phyloP scores from a whole-genome alignment of 2,888 invertebrate species.

The Limnephilus auricula region DNA sequence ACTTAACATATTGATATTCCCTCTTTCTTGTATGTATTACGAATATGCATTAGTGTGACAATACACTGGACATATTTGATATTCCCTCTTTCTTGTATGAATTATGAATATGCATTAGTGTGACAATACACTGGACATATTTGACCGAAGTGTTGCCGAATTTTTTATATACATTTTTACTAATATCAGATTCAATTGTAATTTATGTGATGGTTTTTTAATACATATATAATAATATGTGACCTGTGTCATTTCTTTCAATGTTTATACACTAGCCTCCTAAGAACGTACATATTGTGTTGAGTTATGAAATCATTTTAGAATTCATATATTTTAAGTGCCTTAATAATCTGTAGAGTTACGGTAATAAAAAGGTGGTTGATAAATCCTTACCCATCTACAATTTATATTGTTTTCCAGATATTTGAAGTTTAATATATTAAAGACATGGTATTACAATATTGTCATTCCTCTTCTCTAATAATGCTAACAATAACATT shows the following conservation, averaged over 20 bases:
- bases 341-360: slow-evolving; percentile 54
- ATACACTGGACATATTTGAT: slow-evolving; percentile 39
- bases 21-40: no score
- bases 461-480: slow-evolving; percentile 11
- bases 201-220: slow-evolving; percentile 29
- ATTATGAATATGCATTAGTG: slow-evolving; percentile 15
- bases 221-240: not conserved
- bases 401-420: not conserved
- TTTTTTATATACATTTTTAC: slow-evolving; percentile 52
- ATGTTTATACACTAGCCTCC: slow-evolving; percentile 49
- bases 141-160: slow-evolving; percentile 47
- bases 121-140: slow-evolving; percentile 37
- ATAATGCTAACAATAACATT: not conserved
- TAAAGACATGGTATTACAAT: slow-evolving; percentile 13
- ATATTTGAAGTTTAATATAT: slow-evolving; percentile 1
- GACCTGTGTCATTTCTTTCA: slow-evolving; percentile 38
- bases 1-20: no score
- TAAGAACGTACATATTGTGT: slow-evolving; percentile 36
- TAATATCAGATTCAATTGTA: slow-evolving; percentile 41
- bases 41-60: no score
- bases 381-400: not conserved
- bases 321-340: slow-evolving; percentile 56
- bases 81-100: slow-evolving; percentile 32
- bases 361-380: slow-evolving; percentile 22
- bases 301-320: slow-evolving; percentile 45